These are phyloP conservation scores for Drosophila nasuta DNA, from an alignment of 1,140 invertebrate species.

Conservation along the genomic window DNA sequence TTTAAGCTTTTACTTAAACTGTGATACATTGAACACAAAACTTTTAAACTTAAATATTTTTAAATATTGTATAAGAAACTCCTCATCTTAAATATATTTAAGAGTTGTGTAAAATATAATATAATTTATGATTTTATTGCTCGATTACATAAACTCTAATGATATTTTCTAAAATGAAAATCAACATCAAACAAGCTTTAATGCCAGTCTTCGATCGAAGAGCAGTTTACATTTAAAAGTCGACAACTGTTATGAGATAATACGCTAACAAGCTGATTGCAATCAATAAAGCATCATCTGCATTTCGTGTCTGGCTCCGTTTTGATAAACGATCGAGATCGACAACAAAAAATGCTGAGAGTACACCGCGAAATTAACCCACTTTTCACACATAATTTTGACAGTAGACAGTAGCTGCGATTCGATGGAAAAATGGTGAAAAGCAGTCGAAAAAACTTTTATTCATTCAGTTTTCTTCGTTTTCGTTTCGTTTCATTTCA, in stretches of 20 bases:
- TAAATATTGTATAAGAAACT: no score
- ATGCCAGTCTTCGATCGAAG: background rate
- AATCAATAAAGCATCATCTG: slow-evolving; percentile 6
- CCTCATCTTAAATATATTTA: no score
- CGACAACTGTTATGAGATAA: slow-evolving; percentile 1
- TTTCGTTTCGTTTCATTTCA: slow-evolving; percentile 1
- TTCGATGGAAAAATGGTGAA: slow-evolving; percentile 36
- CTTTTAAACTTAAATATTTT: no score
- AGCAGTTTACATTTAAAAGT: background rate
- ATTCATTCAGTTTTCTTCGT: slow-evolving; percentile 19
- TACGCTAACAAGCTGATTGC: slow-evolving; percentile 2
- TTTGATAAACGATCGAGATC: slow-evolving; percentile 20
- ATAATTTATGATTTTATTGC: no score
- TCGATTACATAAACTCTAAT: no score
- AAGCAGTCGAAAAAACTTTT: slow-evolving; percentile 11
- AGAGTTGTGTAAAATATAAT: no score
- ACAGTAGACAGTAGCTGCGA: background rate
- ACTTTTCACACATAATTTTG: slow-evolving; percentile 42
- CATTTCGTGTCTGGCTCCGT: background rate
- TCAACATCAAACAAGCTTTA: no score
- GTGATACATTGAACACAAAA: no score
- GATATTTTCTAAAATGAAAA: background rate
- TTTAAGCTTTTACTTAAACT: no score
- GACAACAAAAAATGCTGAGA: slow-evolving; percentile 2
- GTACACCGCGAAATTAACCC: slow-evolving; percentile 5